A percentile compares a stretch with the other conserved stretches of the same genome.
Evolutionary conservation across 1,140 invertebrate species (phyloP).

Genomic region (Danaus melanippus): DNA sequence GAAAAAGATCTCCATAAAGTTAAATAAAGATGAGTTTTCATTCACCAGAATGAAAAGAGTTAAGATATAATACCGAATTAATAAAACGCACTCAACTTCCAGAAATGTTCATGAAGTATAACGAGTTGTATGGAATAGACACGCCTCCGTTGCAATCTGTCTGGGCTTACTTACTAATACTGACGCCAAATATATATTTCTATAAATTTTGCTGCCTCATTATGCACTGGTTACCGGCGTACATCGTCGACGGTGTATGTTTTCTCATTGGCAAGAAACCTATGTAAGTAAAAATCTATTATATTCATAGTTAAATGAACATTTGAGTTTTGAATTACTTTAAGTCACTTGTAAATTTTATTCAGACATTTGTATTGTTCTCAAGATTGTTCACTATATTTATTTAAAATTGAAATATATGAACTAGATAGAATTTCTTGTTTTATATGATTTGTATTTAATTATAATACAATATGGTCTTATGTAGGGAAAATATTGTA

Average conservation of each 20-base stretch:
- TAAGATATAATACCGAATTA: background rate
- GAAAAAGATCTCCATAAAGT: no score
- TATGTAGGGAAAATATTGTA: no score
- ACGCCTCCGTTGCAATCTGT: slow-evolving; percentile 57
- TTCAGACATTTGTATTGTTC: no score
- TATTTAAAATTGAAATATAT: no score
- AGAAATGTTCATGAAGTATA: slow-evolving; percentile 69
- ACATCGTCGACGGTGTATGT: slow-evolving; percentile 72
- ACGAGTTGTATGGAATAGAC: slow-evolving; percentile 47
- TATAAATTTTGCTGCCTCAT: slow-evolving; percentile 71
- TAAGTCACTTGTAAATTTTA: no score
- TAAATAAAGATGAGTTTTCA: background rate
- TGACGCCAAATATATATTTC: slow-evolving; percentile 61
- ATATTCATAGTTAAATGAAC: background rate
- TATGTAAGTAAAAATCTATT: slow-evolving; percentile 65
- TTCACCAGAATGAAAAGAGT: background rate
- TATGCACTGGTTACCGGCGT: slow-evolving; percentile 75
- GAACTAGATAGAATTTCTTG: no score
- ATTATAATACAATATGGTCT: no score
- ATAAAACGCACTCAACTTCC: slow-evolving; percentile 11
- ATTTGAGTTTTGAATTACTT: no score
- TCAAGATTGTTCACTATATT: no score
- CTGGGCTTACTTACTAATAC: slow-evolving; percentile 72
- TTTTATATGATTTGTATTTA: no score
- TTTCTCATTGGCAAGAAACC: slow-evolving; percentile 74